These are phyloP conservation scores for Columba livia DNA, from an alignment of 2,113 vertebrate species.

Conservation along the genomic window DNA sequence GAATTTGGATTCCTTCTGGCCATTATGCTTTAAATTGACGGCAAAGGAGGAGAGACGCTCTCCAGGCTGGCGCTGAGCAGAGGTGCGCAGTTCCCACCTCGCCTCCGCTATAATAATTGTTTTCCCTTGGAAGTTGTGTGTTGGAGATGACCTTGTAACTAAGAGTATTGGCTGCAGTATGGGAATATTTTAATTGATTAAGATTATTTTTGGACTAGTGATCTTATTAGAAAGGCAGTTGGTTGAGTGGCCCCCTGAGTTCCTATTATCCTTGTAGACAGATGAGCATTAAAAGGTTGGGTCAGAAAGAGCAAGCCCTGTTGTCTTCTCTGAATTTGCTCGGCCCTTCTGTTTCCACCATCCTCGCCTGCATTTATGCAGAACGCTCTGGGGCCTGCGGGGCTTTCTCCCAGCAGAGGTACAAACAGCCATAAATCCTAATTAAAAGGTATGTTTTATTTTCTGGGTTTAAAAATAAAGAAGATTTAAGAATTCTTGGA, in stretches of 20 bases:
- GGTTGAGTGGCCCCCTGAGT: constrained; percentile 68
- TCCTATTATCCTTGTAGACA: constrained; percentile 68
- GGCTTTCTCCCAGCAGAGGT: constrained; percentile 54
- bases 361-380: constrained; percentile 37
- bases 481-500: constrained; percentile 66
- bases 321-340: constrained; percentile 57
- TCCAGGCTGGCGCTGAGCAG: constrained; percentile 19
- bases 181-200: constrained; percentile 73
- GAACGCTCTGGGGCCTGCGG: constrained; percentile 4
- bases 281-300: constrained; percentile 69
- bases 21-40: background rate
- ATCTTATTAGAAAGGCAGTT: constrained; percentile 72
- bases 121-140: constrained; percentile 51
- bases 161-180: constrained; percentile 48
- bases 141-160: constrained; percentile 71
- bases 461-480: constrained; percentile 63
- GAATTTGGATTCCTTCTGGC: constrained; percentile 46
- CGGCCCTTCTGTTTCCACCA: constrained; percentile 37
- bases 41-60: background rate
- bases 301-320: constrained; percentile 56
- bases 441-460: constrained; percentile 70
- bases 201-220: constrained; percentile 71
- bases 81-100: constrained; percentile 13
- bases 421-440: constrained; percentile 66
- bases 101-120: constrained; percentile 8